phyloP scores from a whole-genome alignment of 2,113 vertebrate species.

The Chaetorhynchus papuensis region DNA sequence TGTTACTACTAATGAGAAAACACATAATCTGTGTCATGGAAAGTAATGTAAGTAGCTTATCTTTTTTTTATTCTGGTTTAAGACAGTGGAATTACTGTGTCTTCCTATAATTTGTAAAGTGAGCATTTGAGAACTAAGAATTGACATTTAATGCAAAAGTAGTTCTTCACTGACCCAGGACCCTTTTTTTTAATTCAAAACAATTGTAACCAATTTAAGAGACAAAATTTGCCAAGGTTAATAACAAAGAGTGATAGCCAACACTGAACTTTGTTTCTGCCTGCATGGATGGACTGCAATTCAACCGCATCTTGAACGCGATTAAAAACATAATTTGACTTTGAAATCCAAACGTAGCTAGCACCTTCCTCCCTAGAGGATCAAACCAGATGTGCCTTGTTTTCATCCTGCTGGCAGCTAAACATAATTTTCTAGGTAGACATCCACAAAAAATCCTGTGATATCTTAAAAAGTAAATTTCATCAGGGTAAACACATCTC shows the following conservation, averaged over 20 bases:
- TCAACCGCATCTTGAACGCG: background rate
- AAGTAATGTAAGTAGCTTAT: background rate
- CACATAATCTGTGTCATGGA: background rate
- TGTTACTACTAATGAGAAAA: background rate
- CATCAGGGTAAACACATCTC: background rate
- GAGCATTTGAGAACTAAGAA: background rate
- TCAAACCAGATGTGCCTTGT: constrained; percentile 43
- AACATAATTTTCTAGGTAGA: constrained; percentile 22
- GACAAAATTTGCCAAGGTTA: background rate
- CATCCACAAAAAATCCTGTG: constrained; percentile 5
- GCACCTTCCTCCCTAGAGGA: constrained; percentile 12
- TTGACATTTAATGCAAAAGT: background rate
- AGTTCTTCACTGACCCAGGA: background rate
- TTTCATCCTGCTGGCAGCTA: constrained; percentile 27
- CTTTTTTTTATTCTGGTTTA: background rate
- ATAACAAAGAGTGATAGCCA: background rate
- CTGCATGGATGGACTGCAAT: constrained; percentile 1
- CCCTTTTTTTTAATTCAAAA: background rate
- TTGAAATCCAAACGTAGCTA: constrained; percentile 30
- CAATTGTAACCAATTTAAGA: background rate
- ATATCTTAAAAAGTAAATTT: constrained; percentile 42
- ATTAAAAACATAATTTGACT: constrained; percentile 44
- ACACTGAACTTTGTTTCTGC: background rate
- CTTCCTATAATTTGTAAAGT: background rate
- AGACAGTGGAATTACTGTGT: background rate